A percentile compares a stretch with the other conserved stretches of the same genome.
These are phyloP conservation scores for Strigops habroptila DNA, from an alignment of 2,113 vertebrate species.

Conservation along the genomic window DNA sequence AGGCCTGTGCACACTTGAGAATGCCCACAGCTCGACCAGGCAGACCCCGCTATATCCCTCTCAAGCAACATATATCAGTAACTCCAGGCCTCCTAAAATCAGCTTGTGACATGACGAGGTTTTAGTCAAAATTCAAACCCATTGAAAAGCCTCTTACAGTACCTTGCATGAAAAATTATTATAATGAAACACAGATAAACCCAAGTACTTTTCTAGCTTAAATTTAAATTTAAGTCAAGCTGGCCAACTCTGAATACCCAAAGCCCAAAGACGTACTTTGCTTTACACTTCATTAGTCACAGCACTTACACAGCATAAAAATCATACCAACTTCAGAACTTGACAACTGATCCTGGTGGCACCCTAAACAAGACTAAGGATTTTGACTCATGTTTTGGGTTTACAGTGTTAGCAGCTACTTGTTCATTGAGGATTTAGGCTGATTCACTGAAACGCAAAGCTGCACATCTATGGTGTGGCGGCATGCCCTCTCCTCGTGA, in stretches of 20 bases:
- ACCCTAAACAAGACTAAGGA: neutral
- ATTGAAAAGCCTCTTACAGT: neutral
- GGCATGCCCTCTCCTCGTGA: neutral
- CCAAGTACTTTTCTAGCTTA: neutral
- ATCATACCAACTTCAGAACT: neutral
- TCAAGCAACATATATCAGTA: neutral
- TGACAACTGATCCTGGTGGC: neutral
- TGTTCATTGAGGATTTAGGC: neutral
- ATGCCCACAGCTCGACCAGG: neutral
- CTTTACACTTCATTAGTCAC: neutral
- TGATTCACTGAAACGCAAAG: neutral
- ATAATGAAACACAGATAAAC: neutral
- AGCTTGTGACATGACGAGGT: neutral
- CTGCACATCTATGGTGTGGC: fast-evolving
- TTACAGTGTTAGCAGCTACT: neutral
- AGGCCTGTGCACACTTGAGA: neutral
- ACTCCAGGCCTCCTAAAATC: neutral
- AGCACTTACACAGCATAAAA: neutral
- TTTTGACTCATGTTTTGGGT: neutral
- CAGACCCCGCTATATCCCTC: neutral
- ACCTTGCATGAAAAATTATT: neutral
- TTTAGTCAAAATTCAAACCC: neutral
- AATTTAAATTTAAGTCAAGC: neutral
- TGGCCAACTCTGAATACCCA: neutral
- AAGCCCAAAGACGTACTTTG: neutral